phyloP scores from a whole-genome alignment of 1,140 invertebrate genomes.

The Scaptomyza graminum region DNA sequence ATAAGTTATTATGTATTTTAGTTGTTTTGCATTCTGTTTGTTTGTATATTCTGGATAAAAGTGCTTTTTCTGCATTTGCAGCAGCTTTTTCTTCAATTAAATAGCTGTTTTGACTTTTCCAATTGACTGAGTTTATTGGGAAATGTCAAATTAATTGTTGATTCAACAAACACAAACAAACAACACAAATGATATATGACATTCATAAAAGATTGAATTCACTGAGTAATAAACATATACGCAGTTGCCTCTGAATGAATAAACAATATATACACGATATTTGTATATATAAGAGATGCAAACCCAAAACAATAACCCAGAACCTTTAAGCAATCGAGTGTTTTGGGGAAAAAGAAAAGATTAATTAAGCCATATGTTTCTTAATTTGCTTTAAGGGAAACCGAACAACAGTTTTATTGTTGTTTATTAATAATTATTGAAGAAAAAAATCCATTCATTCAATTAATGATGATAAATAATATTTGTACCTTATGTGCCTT shows the following conservation, averaged over 20 bases:
- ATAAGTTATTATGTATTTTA: constrained; percentile 36
- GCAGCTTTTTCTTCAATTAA: constrained; percentile 9
- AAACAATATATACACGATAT: neutral
- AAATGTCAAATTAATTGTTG: constrained; percentile 12
- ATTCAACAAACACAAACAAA: constrained; percentile 8
- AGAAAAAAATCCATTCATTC: neutral
- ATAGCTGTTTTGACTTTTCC: neutral
- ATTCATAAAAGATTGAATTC: neutral
- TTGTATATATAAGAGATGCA: neutral
- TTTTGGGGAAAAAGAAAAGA: neutral
- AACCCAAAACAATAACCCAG: neutral
- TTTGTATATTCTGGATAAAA: constrained; percentile 2
- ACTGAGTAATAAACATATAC: neutral
- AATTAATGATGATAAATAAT: no score
- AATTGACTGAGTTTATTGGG: constrained; percentile 10
- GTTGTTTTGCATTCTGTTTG: neutral
- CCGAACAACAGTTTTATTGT: neutral
- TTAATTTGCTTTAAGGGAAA: neutral
- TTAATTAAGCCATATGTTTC: no score
- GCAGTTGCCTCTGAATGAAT: neutral
- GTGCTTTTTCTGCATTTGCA: constrained; percentile 10
- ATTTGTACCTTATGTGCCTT: no score
- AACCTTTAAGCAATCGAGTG: no score
- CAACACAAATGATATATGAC: no score
- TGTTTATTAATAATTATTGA: no score